Conservation (phyloP, 2,797 vertebrate genomes). For the Pelodytes ibericus region DNA sequence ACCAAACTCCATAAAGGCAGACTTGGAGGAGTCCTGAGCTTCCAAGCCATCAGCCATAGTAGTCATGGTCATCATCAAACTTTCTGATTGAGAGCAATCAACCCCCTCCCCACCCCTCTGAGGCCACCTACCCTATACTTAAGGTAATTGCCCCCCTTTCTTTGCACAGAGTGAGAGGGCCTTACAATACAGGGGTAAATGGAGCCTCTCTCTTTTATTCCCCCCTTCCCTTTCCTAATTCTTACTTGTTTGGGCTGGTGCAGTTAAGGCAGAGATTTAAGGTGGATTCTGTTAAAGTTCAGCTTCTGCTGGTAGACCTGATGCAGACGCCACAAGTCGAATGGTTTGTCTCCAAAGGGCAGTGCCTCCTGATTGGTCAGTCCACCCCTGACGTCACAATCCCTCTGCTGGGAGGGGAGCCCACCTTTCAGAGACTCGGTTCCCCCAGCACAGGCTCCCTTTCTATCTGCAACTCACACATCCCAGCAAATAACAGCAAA, state of each 20-base stretch:
- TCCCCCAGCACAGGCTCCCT: slow-evolving; percentile 20
- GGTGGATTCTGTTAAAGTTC: slow-evolving; percentile 95
- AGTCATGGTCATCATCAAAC: slow-evolving; percentile 99
- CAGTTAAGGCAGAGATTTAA: slow-evolving; percentile 89
- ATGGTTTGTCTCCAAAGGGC: slow-evolving; percentile 97
- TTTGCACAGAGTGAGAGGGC: slow-evolving; percentile 68
- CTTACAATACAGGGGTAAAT: slow-evolving; percentile 68
- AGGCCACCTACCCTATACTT: slow-evolving; percentile 84
- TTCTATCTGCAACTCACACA: slow-evolving; percentile 53
- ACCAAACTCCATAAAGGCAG: slow-evolving; percentile 99
- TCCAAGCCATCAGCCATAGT: slow-evolving; percentile 99
- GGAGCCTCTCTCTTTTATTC: slow-evolving; percentile 41
- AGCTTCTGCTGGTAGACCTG: slow-evolving; percentile 90
- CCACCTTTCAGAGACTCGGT: slow-evolving; percentile 52
- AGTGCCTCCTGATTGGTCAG: slow-evolving; percentile 97
- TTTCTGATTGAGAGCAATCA: slow-evolving; percentile 82
- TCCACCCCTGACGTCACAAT: slow-evolving; percentile 89
- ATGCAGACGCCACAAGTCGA: slow-evolving; percentile 95
- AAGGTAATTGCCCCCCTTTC: slow-evolving; percentile 72
- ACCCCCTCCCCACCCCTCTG: slow-evolving; percentile 76
- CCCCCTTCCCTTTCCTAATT: slow-evolving; percentile 69
- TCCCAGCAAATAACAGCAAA: slow-evolving; percentile 54
- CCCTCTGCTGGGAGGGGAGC: slow-evolving; percentile 69
- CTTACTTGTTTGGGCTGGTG: slow-evolving; percentile 80
- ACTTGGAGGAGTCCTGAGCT: slow-evolving; percentile 98